Conservation (phyloP, 2,113 vertebrate species). For the Mungos mungo region DNA sequence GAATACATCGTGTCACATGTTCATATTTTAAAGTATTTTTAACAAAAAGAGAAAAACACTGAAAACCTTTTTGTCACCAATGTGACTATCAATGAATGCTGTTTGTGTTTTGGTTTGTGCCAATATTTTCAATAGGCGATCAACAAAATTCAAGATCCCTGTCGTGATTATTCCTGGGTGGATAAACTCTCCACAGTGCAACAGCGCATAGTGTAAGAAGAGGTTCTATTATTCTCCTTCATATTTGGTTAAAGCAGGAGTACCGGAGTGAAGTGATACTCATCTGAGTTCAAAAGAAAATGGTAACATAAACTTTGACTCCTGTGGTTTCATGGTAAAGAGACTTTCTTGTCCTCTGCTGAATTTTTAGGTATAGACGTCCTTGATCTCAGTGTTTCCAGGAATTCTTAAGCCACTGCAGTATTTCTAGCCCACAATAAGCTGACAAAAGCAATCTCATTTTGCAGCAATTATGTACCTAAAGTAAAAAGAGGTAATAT, state of each 20-base stretch:
- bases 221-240: background rate
- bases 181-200: slow-evolving; percentile 84
- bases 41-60: background rate
- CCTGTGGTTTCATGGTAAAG: background rate
- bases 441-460: background rate
- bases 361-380: background rate
- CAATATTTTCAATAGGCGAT: slow-evolving; percentile 81
- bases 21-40: background rate
- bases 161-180: slow-evolving; percentile 88
- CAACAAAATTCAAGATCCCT: slow-evolving; percentile 78
- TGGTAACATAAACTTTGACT: background rate
- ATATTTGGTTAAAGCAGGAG: background rate
- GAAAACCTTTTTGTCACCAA: background rate
- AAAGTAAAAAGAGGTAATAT: background rate
- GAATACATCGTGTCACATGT: background rate
- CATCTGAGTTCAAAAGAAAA: background rate
- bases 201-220: slow-evolving; percentile 88
- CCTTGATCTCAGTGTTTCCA: background rate
- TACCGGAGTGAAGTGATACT: background rate
- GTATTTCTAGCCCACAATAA: background rate
- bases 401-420: background rate
- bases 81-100: background rate
- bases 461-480: background rate
- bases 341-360: background rate
- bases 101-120: background rate